Percentiles rank a stretch among this genome's conserved stretches.
phyloP scores from a whole-genome alignment of 2,113 vertebrate genomes.

The Melospiza georgiana region DNA sequence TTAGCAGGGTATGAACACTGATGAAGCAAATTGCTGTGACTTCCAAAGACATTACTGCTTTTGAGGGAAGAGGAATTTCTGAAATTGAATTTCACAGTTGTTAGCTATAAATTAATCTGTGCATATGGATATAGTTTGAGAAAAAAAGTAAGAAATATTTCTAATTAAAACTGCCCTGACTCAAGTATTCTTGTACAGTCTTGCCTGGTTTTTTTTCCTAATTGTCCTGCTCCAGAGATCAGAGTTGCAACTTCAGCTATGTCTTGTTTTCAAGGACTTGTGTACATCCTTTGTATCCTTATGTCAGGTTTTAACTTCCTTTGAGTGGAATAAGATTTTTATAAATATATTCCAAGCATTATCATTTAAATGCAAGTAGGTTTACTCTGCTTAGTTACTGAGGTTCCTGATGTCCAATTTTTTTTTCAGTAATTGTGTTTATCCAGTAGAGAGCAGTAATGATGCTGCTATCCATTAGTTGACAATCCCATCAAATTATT shows the following conservation, averaged over 20 bases:
- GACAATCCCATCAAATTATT: neutral
- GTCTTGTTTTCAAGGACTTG: neutral
- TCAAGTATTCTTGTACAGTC: neutral
- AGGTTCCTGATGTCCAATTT: neutral
- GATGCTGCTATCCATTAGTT: neutral
- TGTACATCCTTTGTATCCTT: neutral
- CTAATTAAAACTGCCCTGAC: neutral
- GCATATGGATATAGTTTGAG: neutral
- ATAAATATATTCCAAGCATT: neutral
- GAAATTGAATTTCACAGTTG: neutral
- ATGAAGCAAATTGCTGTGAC: neutral
- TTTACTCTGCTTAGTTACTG: neutral
- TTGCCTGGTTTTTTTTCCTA: neutral
- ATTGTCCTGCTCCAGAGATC: neutral
- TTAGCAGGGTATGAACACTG: neutral
- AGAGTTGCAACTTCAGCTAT: neutral
- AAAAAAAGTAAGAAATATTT: neutral
- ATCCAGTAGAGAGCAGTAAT: slow-evolving; percentile 47
- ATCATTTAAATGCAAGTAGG: neutral
- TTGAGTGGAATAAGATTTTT: neutral
- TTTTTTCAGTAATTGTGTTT: slow-evolving; percentile 8
- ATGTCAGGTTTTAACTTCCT: neutral
- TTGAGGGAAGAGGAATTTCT: neutral
- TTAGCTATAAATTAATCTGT: neutral
- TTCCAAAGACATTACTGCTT: neutral